Percentiles rank a stretch among this genome's conserved stretches.
These are phyloP conservation scores for Agonum fuliginosum DNA, from an alignment of 2,888 invertebrate genomes.

Conservation along the genomic window DNA sequence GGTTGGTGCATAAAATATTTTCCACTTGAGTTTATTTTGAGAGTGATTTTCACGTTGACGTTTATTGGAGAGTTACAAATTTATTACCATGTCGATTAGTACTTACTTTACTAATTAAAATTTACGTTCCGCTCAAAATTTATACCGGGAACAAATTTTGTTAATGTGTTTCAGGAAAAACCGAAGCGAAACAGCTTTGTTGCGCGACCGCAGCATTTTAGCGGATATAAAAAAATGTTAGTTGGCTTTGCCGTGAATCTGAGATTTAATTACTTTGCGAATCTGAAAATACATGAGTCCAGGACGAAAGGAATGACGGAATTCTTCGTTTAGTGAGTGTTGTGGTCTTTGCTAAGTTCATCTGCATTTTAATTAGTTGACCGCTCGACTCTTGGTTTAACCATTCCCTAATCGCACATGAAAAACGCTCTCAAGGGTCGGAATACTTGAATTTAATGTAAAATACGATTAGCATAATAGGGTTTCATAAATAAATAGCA, in stretches of 20 bases:
- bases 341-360: neutral
- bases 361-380: conserved; percentile 15
- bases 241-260: conserved; percentile 19
- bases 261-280: conserved; percentile 18
- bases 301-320: neutral
- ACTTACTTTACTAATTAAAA: conserved; percentile 37
- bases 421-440: neutral
- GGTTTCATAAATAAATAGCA: neutral
- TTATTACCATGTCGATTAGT: conserved; percentile 26
- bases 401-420: neutral
- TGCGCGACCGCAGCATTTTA: neutral
- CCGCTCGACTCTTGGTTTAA: neutral
- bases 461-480: conserved; percentile 4
- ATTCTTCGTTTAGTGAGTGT: conserved; percentile 3
- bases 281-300: neutral
- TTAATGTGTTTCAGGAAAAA: conserved; percentile 11
- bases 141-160: conserved; percentile 1
- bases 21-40: neutral
- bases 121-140: conserved; percentile 7
- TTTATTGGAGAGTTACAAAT: conserved; percentile 11
- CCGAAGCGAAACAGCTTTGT: neutral
- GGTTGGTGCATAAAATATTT: conserved; percentile 13
- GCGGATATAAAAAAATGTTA: conserved; percentile 28
- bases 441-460: neutral
- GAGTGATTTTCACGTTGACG: conserved; percentile 13